These are phyloP conservation scores for Brachyptera risi DNA, from an alignment of 2,888 invertebrate genomes.

Conservation along the genomic window DNA sequence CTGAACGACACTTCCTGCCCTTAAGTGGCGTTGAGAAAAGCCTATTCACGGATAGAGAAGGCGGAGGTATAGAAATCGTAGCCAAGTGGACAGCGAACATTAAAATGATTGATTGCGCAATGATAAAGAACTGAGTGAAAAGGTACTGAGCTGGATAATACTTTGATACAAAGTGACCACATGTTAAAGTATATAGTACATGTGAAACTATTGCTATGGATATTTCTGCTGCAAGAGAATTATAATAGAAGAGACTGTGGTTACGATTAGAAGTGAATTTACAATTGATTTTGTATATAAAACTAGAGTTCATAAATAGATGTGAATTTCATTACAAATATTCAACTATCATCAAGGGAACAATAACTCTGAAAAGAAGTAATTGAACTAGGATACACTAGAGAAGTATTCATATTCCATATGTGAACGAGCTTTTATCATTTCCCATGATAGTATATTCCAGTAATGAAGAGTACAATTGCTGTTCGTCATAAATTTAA, in stretches of 20 bases:
- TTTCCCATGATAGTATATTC: not conserved
- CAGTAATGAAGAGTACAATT: not conserved
- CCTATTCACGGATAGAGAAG: not conserved
- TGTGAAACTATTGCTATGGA: too few relatives aligned
- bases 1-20: slow-evolving; percentile 4
- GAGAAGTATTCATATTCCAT: not conserved
- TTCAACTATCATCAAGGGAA: not conserved
- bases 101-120: slow-evolving; percentile 5
- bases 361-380: too few relatives aligned
- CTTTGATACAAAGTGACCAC: too few relatives aligned
- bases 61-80: not conserved
- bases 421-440: not conserved
- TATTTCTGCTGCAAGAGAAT: too few relatives aligned
- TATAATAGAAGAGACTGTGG: too few relatives aligned
- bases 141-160: too few relatives aligned
- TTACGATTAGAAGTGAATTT: too few relatives aligned
- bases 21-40: not conserved
- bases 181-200: too few relatives aligned
- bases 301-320: too few relatives aligned
- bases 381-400: not conserved
- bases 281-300: too few relatives aligned
- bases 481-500: too few relatives aligned
- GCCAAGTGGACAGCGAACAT: not conserved
- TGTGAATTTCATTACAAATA: too few relatives aligned
- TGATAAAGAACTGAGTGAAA: not conserved